These are phyloP conservation scores for Pseudomyrmex cubaensis DNA, from an alignment of 1,140 invertebrate species.

Conservation along the genomic window DNA sequence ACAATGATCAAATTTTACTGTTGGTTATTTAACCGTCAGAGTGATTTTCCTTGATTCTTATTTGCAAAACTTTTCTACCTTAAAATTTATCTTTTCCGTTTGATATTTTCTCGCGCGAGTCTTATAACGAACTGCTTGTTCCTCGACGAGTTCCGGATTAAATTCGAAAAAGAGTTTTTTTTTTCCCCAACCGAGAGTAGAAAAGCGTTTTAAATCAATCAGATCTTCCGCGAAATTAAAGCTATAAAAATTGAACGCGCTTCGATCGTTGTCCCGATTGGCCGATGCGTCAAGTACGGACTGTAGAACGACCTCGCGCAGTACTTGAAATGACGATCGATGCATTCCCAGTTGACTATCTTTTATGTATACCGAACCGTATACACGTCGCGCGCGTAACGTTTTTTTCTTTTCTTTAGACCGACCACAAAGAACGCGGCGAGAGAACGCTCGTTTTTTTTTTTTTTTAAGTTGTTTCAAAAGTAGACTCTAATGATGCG, in stretches of 20 bases:
- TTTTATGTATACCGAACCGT: slow-evolving; percentile 19
- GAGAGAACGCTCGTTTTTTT: too few species aligned
- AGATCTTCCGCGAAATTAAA: slow-evolving; percentile 38
- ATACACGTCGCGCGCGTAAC: too few species aligned
- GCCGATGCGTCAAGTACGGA: slow-evolving; percentile 47
- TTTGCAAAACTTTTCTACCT: background rate
- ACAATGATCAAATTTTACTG: background rate
- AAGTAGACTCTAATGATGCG: slow-evolving; percentile 8
- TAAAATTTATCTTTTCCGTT: background rate
- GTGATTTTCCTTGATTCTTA: background rate
- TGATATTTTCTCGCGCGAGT: too few species aligned
- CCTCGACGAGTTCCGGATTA: background rate
- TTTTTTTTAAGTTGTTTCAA: slow-evolving; percentile 24
- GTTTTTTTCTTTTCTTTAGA: too few species aligned
- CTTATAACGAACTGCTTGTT: too few species aligned
- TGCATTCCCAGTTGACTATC: slow-evolving; percentile 54
- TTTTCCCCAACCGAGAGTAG: background rate
- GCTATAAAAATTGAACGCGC: slow-evolving; percentile 49
- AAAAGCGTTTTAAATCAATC: slow-evolving; percentile 26
- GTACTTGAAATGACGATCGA: slow-evolving; percentile 61
- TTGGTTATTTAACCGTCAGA: background rate
- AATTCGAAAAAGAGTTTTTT: background rate
- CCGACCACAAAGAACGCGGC: too few species aligned
- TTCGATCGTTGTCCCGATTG: slow-evolving; percentile 55
- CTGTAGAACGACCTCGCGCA: slow-evolving; percentile 47